These are phyloP conservation scores for Telmatochromis brachygnathus DNA, from an alignment of 2,113 vertebrate genomes.

Conservation along the genomic window DNA sequence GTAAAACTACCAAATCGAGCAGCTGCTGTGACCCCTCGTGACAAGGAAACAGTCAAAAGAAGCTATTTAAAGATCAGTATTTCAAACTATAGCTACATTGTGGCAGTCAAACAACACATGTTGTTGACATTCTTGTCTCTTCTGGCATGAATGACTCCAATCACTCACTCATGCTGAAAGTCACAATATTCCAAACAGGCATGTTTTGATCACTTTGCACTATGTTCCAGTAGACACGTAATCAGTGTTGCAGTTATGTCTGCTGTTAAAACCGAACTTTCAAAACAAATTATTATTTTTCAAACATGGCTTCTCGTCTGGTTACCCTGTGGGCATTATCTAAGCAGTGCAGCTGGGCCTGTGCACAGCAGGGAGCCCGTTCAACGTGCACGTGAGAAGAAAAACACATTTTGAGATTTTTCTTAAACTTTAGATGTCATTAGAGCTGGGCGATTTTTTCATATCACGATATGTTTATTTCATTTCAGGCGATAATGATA, in stretches of 20 bases:
- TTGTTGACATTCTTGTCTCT: background rate
- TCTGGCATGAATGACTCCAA: background rate
- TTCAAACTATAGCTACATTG: background rate
- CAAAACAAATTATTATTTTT: background rate
- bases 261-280: background rate
- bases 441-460: background rate
- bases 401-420: background rate
- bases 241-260: background rate
- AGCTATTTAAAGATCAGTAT: background rate
- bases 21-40: background rate
- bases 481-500: no score
- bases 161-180: background rate
- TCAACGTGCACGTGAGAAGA: background rate
- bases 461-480: no score
- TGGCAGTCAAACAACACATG: background rate
- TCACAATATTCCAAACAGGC: background rate
- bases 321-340: background rate
- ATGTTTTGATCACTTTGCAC: background rate
- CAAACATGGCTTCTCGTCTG: background rate
- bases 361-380: background rate
- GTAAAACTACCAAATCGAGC: background rate
- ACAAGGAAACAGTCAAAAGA: background rate
- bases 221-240: background rate
- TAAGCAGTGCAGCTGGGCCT: background rate
- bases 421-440: background rate